phyloP scores from a whole-genome alignment of 2,888 invertebrate genomes.

The Coremacera marginata region DNA sequence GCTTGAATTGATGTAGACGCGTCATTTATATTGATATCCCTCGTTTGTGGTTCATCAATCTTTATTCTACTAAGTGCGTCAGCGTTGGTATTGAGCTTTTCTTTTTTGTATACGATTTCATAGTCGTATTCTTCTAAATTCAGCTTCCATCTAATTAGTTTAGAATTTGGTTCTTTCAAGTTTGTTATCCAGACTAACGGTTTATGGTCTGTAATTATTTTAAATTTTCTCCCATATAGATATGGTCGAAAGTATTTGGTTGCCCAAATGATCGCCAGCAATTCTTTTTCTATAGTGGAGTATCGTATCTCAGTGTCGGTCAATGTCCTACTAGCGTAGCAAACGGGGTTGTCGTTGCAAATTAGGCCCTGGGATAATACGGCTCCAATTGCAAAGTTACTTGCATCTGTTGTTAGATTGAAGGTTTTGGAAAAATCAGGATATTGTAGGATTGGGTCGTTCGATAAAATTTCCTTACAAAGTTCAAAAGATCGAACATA shows the following conservation, averaged over 20 bases:
- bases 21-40: too few relatives aligned
- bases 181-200: not conserved
- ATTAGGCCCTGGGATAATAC: too few relatives aligned
- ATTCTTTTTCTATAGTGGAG: slow-evolving; percentile 1
- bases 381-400: too few relatives aligned
- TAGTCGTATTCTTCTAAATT: slow-evolving; percentile 5
- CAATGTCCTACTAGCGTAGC: not conserved
- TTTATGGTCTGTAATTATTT: not conserved
- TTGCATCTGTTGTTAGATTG: too few relatives aligned
- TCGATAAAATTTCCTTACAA: not conserved
- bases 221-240: not conserved
- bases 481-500: too few relatives aligned
- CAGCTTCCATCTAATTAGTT: not conserved
- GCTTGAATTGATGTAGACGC: not conserved
- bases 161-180: not conserved
- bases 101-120: slow-evolving; percentile 2
- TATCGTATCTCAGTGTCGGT: not conserved
- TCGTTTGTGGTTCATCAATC: not conserved
- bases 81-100: not conserved
- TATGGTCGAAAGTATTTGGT: not conserved
- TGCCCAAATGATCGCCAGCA: not conserved
- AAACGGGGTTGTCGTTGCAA: too few relatives aligned
- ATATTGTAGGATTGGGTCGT: too few relatives aligned
- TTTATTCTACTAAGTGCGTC: not conserved
- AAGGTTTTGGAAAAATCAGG: too few relatives aligned